Conservation (phyloP, 2,797 vertebrate genomes). For the Gymnocypris eckloni region DNA sequence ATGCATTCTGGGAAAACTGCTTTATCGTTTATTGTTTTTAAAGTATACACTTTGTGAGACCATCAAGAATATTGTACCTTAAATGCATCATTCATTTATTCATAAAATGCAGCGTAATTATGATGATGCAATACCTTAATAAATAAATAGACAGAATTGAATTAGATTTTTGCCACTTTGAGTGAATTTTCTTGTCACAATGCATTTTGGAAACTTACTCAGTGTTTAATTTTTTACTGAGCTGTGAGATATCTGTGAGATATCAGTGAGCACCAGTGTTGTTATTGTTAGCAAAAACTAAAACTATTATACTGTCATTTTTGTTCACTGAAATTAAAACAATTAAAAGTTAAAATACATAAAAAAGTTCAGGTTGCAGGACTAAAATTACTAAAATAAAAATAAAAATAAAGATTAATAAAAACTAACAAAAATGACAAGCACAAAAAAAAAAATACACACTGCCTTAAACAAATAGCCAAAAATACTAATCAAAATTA, state of each 20-base stretch:
- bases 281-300: no score
- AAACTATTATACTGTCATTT: background rate
- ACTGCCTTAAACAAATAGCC: background rate
- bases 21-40: background rate
- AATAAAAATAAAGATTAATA: background rate
- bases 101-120: background rate
- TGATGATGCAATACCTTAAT: background rate
- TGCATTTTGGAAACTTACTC: background rate
- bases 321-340: background rate
- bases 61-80: background rate
- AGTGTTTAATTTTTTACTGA: no score
- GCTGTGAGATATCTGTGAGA: background rate
- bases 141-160: background rate
- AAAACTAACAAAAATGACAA: background rate
- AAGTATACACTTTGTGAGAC: background rate
- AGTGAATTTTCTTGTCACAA: background rate
- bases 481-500: no score
- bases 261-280: no score
- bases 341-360: background rate
- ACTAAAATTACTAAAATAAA: background rate
- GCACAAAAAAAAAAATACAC: background rate
- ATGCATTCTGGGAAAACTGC: background rate
- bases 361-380: no score
- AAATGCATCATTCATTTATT: background rate
- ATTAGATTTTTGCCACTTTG: background rate